Base-by-base conservation (phyloP, 1,140 invertebrate genomes). In the Monomorium pharaonis region DNA sequence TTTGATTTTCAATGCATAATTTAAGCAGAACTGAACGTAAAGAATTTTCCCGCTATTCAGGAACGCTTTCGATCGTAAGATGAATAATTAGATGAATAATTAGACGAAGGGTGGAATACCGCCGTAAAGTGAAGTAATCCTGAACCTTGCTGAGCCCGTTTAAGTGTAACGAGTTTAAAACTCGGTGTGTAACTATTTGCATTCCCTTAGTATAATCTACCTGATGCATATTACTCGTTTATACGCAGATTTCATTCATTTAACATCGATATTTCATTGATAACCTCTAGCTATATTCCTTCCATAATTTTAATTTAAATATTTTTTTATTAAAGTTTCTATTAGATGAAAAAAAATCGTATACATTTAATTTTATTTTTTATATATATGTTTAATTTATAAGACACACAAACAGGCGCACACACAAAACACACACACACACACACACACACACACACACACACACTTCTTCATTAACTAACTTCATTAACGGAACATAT, bases 71-170 rank as follows among this genome's bases (percentile, higher is more conserved):
- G 37, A 72, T 42, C 24, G 2, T 47, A 72, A 58, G 51, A 81
- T 81, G 78, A 81, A 81, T 81, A 81, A 81, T 81, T 81, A 72
- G 69, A 81, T 58, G 78, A 47, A 81, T 81, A 81, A 81, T 81
- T 81, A 81, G 65, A 27, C 37, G 65, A 72, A 72, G 33, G 24
- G 21, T 27, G 51, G 24, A 72, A 72, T 54, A 33, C 18, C 47
- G 51, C 14, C 27, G 65, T 72, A 81, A 81, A 81, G 47, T 69
- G 33, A 80, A 80, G 49, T 58, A 81, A 81, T 81, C 24, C 37
- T 30, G 78, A 72, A 72, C 18, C 78, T 72, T 69, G 24, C 65
- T 24, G 33, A 56, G 33, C 77, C 33, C 49, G 65, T 72, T 81
- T 81, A 72, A 81, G 37, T 81, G 51, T 81, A 81, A 81, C 49